These are phyloP conservation scores for Microplitis deprimator DNA, from an alignment of 2,888 invertebrate genomes.

Conservation along the genomic window DNA sequence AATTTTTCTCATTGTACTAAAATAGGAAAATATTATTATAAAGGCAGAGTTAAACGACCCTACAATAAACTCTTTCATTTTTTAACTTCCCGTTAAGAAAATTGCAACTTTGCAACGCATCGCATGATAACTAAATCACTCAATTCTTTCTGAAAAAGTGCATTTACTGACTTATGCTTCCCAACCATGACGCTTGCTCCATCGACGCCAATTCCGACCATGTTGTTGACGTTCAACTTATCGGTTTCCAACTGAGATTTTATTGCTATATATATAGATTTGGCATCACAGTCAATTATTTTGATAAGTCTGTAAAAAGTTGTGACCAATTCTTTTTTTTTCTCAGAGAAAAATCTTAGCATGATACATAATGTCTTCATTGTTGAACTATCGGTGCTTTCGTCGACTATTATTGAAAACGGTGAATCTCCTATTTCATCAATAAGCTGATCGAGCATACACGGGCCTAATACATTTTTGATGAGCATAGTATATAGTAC, in stretches of 20 bases:
- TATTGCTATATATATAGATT: conserved; percentile 35
- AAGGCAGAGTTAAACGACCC: too few relatives aligned
- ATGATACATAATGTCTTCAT: conserved; percentile 47
- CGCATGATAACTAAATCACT: conserved; percentile 42
- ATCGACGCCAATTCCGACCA: conserved; percentile 53
- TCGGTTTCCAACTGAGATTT: conserved; percentile 46
- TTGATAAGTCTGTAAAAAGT: conserved; percentile 49
- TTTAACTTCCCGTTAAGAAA: too few relatives aligned
- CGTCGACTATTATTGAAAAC: conserved; percentile 58
- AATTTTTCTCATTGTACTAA: too few relatives aligned
- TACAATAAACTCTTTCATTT: too few relatives aligned
- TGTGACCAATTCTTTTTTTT: conserved; percentile 43
- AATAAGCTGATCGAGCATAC: conserved; percentile 55
- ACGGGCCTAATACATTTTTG: conserved; percentile 59
- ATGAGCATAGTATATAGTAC: conserved; percentile 53
- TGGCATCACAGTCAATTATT: conserved; percentile 45
- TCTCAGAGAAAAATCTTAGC: conserved; percentile 44
- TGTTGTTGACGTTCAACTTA: conserved; percentile 47
- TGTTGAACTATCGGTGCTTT: conserved; percentile 54
- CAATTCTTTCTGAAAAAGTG: conserved; percentile 47
- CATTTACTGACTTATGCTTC: conserved; percentile 50
- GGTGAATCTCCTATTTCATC: conserved; percentile 56
- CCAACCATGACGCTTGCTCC: conserved; percentile 55
- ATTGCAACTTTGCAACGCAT: too few relatives aligned
- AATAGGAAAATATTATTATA: too few relatives aligned